Evolutionary conservation across 2,888 invertebrate genomes (phyloP).

Genomic region (Thelaira solivaga): DNA sequence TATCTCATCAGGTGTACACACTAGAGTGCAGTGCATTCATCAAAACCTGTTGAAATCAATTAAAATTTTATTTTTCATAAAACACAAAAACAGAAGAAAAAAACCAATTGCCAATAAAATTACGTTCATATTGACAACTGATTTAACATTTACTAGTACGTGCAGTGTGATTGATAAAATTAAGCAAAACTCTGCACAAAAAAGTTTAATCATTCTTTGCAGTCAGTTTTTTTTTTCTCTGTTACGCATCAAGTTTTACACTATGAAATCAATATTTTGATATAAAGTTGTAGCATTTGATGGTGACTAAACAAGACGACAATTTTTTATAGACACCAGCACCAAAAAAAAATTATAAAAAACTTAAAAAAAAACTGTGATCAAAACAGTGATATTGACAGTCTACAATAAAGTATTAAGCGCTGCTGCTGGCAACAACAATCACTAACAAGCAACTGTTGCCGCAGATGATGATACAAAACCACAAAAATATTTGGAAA

Average conservation of each 20-base stretch:
- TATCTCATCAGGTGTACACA: slow-evolving; percentile 39
- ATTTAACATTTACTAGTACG: slow-evolving; percentile 17
- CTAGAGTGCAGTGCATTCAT: slow-evolving; percentile 32
- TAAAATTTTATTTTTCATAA: slow-evolving; percentile 38
- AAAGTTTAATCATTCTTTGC: background rate
- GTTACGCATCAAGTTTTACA: slow-evolving; percentile 49
- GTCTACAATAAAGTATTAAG: slow-evolving; percentile 17
- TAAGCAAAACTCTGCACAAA: background rate
- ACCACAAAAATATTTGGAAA: background rate
- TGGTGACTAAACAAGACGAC: slow-evolving; percentile 1
- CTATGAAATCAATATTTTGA: slow-evolving; percentile 28
- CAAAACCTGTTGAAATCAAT: slow-evolving; percentile 52
- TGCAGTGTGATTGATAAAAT: slow-evolving; percentile 22
- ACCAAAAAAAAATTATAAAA: background rate
- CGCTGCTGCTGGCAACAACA: slow-evolving; percentile 36
- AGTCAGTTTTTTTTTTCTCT: slow-evolving; percentile 29
- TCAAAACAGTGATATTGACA: slow-evolving; percentile 47
- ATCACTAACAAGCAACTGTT: slow-evolving; percentile 34
- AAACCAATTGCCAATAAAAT: slow-evolving; percentile 13
- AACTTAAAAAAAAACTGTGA: slow-evolving; percentile 25
- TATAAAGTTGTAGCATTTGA: slow-evolving; percentile 1
- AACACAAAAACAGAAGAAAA: slow-evolving; percentile 15
- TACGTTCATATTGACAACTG: slow-evolving; percentile 32
- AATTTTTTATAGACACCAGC: no score
- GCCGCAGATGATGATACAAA: slow-evolving; percentile 7